Evolutionary conservation across 2,113 vertebrate genomes (phyloP).

Genomic region (Oncorhynchus mykiss): DNA sequence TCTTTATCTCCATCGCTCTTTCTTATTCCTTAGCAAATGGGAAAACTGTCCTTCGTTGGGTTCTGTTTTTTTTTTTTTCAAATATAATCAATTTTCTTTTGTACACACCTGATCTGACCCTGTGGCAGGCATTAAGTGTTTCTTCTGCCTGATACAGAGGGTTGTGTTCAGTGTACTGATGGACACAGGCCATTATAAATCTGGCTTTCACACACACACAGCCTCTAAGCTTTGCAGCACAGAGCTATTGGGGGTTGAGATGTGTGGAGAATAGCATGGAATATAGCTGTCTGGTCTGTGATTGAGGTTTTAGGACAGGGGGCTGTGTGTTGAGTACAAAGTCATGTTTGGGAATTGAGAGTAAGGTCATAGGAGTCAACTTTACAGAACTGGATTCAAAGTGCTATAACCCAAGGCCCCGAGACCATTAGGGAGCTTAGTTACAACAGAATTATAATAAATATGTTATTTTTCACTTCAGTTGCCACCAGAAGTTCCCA

Average conservation of each 20-base stretch:
- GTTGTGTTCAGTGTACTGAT: conserved; percentile 63
- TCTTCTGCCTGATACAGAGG: conserved; percentile 72
- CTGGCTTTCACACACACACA: conserved; percentile 17
- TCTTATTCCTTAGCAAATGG: conserved; percentile 71
- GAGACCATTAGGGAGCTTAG: background rate
- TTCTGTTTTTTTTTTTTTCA: conserved; percentile 58
- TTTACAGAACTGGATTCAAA: background rate
- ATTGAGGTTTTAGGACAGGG: conserved; percentile 20
- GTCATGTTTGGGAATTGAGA: conserved; percentile 15
- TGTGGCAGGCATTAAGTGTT: conserved; percentile 76
- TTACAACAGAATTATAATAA: background rate
- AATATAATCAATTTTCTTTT: conserved; percentile 86
- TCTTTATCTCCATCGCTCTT: conserved; percentile 59
- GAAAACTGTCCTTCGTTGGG: conserved; percentile 77
- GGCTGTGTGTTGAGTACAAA: background rate
- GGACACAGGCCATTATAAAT: conserved; percentile 61
- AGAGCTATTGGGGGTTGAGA: conserved; percentile 1
- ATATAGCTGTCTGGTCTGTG: background rate
- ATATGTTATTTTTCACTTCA: background rate
- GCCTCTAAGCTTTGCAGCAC: background rate
- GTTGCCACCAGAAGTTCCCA: conserved; percentile 8
- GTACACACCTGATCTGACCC: conserved; percentile 87
- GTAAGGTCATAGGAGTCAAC: background rate
- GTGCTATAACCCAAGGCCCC: background rate
- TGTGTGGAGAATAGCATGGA: conserved; percentile 20